A percentile compares a stretch with the other conserved stretches of the same genome.
Conservation (phyloP, 2,113 vertebrate genomes). For the cattle (Bos taurus) region DNA sequence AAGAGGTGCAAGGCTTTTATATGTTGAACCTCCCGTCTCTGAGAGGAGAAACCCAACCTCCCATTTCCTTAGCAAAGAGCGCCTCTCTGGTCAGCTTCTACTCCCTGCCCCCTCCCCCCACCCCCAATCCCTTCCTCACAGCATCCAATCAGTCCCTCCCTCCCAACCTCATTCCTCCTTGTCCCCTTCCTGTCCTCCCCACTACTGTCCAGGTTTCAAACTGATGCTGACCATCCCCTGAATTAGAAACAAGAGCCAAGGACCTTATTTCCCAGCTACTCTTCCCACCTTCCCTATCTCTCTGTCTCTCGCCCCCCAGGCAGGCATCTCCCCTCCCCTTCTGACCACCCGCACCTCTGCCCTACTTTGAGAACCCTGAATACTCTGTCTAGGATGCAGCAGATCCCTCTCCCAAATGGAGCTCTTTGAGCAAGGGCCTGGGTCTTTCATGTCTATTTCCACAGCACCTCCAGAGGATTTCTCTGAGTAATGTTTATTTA, state of each 20-base stretch:
- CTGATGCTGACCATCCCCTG: neutral
- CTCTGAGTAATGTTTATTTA: neutral
- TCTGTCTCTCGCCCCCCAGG: neutral
- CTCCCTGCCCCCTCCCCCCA: fast-evolving
- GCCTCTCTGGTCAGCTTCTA: neutral
- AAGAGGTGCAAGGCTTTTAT: neutral
- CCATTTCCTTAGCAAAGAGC: neutral
- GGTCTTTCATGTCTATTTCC: neutral
- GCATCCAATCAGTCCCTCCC: neutral
- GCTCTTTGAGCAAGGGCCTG: neutral
- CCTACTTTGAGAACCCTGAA: neutral
- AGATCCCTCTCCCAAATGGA: neutral
- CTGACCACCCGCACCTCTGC: neutral
- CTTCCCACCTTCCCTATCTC: neutral
- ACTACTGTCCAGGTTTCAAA: neutral
- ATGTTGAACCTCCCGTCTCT: neutral
- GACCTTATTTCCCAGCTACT: neutral
- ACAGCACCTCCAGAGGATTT: neutral
- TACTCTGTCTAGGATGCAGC: neutral
- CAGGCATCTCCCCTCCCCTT: neutral
- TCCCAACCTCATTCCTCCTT: neutral
- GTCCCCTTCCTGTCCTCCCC: neutral
- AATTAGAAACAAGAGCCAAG: neutral
- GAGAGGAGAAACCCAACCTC: neutral
- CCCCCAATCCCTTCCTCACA: neutral